Percentiles rank a stretch among this genome's conserved stretches.
phyloP scores from a whole-genome alignment of 2,888 invertebrate genomes.

The Drosophila bunnanda region DNA sequence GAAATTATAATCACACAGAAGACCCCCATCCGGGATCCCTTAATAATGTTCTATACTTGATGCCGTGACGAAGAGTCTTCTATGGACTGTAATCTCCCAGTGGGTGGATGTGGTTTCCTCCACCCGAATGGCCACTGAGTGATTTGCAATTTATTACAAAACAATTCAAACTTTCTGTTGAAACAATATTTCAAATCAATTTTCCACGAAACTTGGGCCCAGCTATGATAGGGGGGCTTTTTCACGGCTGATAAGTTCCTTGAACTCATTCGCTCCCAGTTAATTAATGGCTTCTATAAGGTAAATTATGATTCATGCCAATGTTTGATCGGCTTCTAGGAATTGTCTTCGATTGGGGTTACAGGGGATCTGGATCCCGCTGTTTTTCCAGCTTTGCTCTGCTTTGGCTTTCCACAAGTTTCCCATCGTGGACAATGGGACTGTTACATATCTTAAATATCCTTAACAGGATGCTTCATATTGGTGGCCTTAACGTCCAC shows the following conservation, averaged over 20 bases:
- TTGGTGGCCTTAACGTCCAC: no score
- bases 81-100: slow-evolving; percentile 5
- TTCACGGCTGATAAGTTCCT: slow-evolving; percentile 27
- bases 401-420: background rate
- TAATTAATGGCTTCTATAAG: slow-evolving; percentile 27
- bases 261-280: slow-evolving; percentile 39
- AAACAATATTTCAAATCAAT: slow-evolving; percentile 44
- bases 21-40: slow-evolving; percentile 45
- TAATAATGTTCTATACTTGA: slow-evolving; percentile 71
- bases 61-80: slow-evolving; percentile 59
- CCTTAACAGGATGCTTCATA: background rate
- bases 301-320: slow-evolving; percentile 28
- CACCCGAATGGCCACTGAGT: slow-evolving; percentile 38
- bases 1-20: slow-evolving; percentile 12
- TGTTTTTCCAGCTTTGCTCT: background rate
- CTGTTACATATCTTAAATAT: background rate
- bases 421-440: background rate
- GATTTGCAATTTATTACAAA: slow-evolving; percentile 57
- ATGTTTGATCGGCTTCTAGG: slow-evolving; percentile 18
- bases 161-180: slow-evolving; percentile 36
- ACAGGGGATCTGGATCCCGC: background rate
- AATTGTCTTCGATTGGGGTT: slow-evolving; percentile 17
- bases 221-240: slow-evolving; percentile 2
- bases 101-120: slow-evolving; percentile 34
- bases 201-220: slow-evolving; percentile 26